phyloP scores from a whole-genome alignment of 2,797 vertebrate genomes.

The Melanotaenia trifasciata region DNA sequence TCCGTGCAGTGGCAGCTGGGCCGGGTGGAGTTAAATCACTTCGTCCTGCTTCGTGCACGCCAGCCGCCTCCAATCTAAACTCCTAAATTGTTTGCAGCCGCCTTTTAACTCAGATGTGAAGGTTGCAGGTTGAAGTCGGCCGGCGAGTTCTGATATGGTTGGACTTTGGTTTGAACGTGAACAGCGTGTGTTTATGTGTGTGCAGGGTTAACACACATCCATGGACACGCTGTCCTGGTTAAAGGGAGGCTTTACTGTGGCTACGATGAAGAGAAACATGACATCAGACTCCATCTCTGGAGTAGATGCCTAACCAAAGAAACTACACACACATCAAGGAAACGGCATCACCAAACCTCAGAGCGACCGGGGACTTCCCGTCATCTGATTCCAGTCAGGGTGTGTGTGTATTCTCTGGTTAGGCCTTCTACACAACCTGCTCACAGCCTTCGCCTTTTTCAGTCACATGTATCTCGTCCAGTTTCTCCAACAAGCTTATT shows the following conservation, averaged over 20 bases:
- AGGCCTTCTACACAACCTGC: background rate
- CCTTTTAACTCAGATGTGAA: background rate
- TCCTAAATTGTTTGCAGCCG: background rate
- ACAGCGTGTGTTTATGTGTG: slow-evolving; percentile 32
- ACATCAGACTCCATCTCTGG: slow-evolving; percentile 61
- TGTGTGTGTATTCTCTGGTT: slow-evolving; percentile 16
- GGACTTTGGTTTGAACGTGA: slow-evolving; percentile 44
- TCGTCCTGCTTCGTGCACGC: background rate
- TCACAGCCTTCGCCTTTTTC: slow-evolving; percentile 2
- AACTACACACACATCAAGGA: slow-evolving; percentile 55
- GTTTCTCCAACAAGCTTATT: background rate
- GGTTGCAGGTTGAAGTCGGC: background rate
- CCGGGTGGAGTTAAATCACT: background rate
- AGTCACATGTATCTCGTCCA: slow-evolving; percentile 14
- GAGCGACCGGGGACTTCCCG: slow-evolving; percentile 70
- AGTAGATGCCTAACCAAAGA: slow-evolving; percentile 47
- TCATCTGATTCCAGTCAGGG: slow-evolving; percentile 21
- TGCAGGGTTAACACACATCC: slow-evolving; percentile 20
- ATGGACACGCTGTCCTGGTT: slow-evolving; percentile 41
- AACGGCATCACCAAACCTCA: slow-evolving; percentile 70
- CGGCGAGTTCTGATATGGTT: background rate
- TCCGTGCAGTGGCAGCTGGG: no score
- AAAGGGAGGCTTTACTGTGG: slow-evolving; percentile 55
- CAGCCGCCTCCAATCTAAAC: background rate
- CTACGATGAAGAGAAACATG: slow-evolving; percentile 64